Base-by-base conservation (phyloP, 1,140 invertebrate genomes). In the Aleiodes sp. region DNA sequence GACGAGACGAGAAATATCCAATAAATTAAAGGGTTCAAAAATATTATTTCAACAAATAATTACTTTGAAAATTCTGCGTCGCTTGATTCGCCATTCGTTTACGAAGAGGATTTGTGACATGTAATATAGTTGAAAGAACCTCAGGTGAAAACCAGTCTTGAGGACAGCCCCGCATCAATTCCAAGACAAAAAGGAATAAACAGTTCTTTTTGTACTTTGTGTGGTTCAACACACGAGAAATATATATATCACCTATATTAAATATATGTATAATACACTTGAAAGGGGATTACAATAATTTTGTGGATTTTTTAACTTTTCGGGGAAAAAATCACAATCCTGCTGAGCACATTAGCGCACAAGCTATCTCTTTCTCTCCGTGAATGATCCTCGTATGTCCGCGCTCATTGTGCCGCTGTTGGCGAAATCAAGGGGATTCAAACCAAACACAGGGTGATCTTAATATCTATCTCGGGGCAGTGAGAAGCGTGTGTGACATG, bases 381-480 rank as follows among this genome's bases (percentile, higher is more conserved):
- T 62, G 57, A 39, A 68, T 68, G 24, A 62, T 26, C 59, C 66
- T 29, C 66, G 59, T 68, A 68, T 68, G 66, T 68, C 57, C 66
- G 61, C 59, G 66, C 59, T 68, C 73, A 68, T 76, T 70, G 73
- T 74, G 68, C 71, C 71, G 73, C 68, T 70, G 69, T 73, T 71
- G 73, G 73, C 73, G 65, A 71, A 75, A 75, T 57, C 69, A 41
- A 76, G 71, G 72, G 73, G 70, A 70, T 70, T 75, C 65, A 74
- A 75, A 75, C 62, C 63, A 75, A 67, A 66, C 68, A 73, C 68
- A 75, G 75, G 75, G 73, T 76, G 75, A 76, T 75, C 75, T 76
- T 69, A 72, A 75, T 75, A 75, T 75, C 68, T 73, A 71, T 68
- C 73, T 71, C 70, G 68, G 71, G 16, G 14, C 56, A 59, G 70